These are phyloP conservation scores for Holotrichia oblita DNA, from an alignment of 1,140 invertebrate species.

Conservation along the genomic window DNA sequence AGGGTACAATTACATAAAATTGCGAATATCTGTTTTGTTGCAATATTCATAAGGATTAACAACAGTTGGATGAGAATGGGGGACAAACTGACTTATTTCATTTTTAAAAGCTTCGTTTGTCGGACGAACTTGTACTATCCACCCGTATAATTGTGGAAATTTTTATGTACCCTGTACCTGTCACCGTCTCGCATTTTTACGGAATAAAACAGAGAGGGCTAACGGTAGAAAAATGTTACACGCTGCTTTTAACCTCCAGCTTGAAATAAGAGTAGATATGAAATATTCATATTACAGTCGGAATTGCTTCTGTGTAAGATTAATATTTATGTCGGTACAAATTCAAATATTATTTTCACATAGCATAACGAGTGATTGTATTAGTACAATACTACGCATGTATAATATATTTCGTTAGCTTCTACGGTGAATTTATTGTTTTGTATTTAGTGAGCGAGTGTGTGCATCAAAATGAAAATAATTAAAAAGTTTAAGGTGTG, in stretches of 20 bases:
- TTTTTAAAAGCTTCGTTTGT: conserved; percentile 26
- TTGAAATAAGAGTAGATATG: not conserved
- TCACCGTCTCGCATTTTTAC: not conserved
- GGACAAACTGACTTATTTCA: conserved; percentile 27
- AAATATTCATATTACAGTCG: not conserved
- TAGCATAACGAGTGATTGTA: not conserved
- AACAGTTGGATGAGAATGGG: not conserved
- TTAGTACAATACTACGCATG: not conserved
- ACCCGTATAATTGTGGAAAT: conserved; percentile 6
- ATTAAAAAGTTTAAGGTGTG: not conserved
- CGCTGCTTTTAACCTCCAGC: not conserved
- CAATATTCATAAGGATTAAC: conserved; percentile 15
- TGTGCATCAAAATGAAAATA: not conserved
- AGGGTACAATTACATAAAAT: conserved; percentile 33
- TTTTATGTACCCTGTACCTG: not conserved
- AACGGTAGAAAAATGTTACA: not conserved
- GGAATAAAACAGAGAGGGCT: too few species aligned
- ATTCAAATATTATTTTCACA: not conserved
- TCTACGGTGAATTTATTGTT: too few species aligned
- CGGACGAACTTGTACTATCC: conserved; percentile 5
- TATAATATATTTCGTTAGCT: not conserved
- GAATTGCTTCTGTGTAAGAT: not conserved
- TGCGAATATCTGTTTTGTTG: conserved; percentile 27
- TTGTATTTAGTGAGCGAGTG: too few species aligned
- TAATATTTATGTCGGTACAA: not conserved